These are phyloP conservation scores for Hydrocynus forskahlii DNA, from an alignment of 2,797 vertebrate genomes.

Conservation along the genomic window DNA sequence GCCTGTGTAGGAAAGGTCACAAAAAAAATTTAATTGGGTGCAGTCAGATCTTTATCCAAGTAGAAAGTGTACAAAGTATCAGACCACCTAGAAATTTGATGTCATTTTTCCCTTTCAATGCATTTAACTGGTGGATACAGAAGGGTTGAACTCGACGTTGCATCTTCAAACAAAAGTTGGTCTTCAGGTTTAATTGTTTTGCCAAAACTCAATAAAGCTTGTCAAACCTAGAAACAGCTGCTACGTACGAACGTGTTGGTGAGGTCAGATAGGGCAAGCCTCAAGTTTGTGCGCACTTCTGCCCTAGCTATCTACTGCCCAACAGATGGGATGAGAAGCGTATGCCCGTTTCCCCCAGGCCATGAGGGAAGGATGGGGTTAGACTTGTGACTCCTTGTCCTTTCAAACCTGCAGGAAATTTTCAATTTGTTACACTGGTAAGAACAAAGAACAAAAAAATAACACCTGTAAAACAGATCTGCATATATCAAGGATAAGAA, in stretches of 20 bases:
- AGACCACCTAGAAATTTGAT: no score
- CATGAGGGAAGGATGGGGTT: constrained; percentile 89
- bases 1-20: neutral
- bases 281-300: constrained; percentile 31
- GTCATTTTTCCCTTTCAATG: no score
- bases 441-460: constrained; percentile 86
- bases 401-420: constrained; percentile 96
- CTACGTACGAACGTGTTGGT: no score
- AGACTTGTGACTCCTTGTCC: constrained; percentile 86
- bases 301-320: constrained; percentile 75
- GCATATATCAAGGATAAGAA: constrained; percentile 99
- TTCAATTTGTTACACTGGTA: constrained; percentile 87
- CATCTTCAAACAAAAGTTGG: no score
- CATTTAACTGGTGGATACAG: no score
- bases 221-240: neutral
- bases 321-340: constrained; percentile 74
- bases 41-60: no score
- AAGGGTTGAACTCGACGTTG: no score
- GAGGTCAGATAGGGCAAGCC: neutral
- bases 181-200: neutral
- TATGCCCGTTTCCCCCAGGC: constrained; percentile 88
- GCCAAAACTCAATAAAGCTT: neutral
- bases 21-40: no score
- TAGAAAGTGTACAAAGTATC: no score
- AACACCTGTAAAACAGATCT: constrained; percentile 99